These are phyloP conservation scores for Colossoma macropomum DNA, from an alignment of 2,113 vertebrate species.

Conservation along the genomic window DNA sequence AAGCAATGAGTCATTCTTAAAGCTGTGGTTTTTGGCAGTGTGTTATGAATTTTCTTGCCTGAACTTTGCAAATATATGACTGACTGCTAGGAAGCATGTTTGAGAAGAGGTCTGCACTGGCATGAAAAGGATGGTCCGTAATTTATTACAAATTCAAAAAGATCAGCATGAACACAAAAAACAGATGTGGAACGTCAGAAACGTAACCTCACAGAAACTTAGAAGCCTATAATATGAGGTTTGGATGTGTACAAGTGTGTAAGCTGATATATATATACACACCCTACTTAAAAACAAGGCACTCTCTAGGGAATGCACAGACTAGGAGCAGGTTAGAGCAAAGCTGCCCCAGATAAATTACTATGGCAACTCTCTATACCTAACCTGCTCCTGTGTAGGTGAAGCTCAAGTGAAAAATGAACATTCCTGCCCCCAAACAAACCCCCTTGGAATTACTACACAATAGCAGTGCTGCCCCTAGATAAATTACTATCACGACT, in stretches of 20 bases:
- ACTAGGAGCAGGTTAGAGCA: background rate
- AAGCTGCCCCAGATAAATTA: background rate
- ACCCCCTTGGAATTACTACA: background rate
- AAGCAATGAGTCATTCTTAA: slow-evolving; percentile 2
- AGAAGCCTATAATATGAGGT: background rate
- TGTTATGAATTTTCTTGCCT: slow-evolving; percentile 1
- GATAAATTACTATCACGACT: no score
- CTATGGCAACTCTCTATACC: background rate
- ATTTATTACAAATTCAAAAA: background rate
- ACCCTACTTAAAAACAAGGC: background rate
- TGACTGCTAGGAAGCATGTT: background rate
- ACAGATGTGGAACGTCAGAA: background rate
- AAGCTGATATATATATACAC: no score
- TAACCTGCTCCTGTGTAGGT: background rate
- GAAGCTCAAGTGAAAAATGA: background rate
- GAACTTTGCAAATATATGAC: background rate
- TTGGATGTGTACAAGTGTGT: background rate
- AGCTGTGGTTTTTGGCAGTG: background rate
- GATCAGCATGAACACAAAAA: background rate
- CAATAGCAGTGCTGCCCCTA: background rate
- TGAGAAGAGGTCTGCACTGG: background rate
- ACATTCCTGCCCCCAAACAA: background rate
- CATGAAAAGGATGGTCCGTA: background rate
- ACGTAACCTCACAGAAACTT: no score
- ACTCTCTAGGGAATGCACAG: background rate